Evolutionary conservation across 1,140 invertebrate genomes (phyloP).

Genomic region (Coptotermes formosanus): DNA sequence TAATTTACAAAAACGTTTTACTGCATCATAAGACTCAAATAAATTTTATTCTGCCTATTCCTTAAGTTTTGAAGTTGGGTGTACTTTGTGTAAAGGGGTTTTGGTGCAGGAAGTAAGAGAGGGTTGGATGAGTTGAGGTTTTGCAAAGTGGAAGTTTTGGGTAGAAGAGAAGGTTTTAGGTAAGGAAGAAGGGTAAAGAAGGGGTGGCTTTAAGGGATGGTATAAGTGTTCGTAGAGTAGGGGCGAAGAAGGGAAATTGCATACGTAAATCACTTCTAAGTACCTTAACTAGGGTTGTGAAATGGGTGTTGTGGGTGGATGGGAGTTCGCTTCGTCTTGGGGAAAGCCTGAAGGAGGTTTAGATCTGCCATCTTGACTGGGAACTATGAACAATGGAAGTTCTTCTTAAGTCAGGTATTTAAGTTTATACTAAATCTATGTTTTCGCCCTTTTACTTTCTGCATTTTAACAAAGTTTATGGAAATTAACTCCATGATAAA

Average conservation of each 20-base stretch:
- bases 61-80: not conserved
- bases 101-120: conserved; percentile 22
- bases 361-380: not conserved
- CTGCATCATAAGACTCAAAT: no score
- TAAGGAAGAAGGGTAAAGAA: conserved; percentile 11
- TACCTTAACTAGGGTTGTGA: conserved; percentile 8
- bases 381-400: not conserved
- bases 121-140: conserved; percentile 30
- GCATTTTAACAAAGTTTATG: not conserved
- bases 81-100: not conserved
- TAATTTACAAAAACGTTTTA: no score
- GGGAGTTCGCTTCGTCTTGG: not conserved
- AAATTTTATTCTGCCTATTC: not conserved
- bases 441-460: not conserved
- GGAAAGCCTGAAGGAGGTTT: not conserved
- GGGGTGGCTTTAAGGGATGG: not conserved
- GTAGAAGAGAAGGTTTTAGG: conserved; percentile 19
- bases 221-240: conserved; percentile 9
- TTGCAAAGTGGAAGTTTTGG: conserved; percentile 32
- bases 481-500: not conserved
- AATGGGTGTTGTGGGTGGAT: not conserved
- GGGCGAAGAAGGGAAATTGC: conserved; percentile 30
- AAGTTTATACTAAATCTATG: conserved; percentile 10
- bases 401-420: not conserved
- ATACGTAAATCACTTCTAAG: conserved; percentile 26